phyloP scores from a whole-genome alignment of 2,797 vertebrate genomes.

The Rhabdophis nuchalis region DNA sequence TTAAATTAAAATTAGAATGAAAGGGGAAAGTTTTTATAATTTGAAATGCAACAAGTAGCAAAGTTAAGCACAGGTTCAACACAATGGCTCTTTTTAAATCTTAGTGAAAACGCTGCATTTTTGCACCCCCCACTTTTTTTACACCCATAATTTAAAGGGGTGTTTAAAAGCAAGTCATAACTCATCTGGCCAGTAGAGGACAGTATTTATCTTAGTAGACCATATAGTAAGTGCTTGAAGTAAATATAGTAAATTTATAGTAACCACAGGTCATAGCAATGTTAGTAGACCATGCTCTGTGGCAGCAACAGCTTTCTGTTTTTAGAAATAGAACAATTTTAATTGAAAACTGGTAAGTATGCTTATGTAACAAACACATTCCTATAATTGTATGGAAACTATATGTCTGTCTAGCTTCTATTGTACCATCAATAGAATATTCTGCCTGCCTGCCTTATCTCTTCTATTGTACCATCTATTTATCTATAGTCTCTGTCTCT shows the following conservation, averaged over 20 bases:
- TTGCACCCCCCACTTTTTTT: background rate
- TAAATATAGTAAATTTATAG: background rate
- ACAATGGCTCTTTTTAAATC: background rate
- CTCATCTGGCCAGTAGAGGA: constrained; percentile 45
- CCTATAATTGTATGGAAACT: background rate
- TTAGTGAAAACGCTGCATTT: too few species aligned
- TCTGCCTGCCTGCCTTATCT: background rate
- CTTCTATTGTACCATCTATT: background rate
- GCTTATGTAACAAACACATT: background rate
- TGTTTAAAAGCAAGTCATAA: background rate
- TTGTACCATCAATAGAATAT: background rate
- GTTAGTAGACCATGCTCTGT: background rate
- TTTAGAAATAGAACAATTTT: background rate
- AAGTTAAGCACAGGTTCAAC: background rate
- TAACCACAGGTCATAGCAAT: background rate
- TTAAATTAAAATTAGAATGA: background rate
- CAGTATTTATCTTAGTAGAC: constrained; percentile 35
- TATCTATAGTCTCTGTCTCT: too few species aligned
- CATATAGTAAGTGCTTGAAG: background rate
- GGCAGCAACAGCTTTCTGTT: background rate
- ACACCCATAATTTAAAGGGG: background rate
- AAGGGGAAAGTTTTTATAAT: background rate
- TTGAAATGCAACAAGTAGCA: background rate
- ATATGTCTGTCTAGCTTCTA: background rate
- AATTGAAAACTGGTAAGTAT: background rate